A percentile compares a stretch with the other conserved stretches of the same genome.
phyloP scores from a whole-genome alignment of 2,113 vertebrate genomes.

The human (Homo sapiens) region DNA sequence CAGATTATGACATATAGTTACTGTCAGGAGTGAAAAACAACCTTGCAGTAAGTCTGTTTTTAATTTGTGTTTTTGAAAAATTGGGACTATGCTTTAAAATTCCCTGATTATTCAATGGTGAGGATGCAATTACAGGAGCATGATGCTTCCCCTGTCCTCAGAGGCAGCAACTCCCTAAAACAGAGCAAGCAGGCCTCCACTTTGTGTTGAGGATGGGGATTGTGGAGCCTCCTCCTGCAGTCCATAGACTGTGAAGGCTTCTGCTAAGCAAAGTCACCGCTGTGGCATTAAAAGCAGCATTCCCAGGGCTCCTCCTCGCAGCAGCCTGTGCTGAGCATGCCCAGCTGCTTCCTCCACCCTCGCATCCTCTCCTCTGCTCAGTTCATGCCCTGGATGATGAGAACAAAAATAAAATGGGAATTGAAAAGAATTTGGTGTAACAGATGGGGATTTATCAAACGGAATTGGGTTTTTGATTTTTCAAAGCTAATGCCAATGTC shows the following conservation, averaged over 20 bases:
- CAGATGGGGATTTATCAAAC: neutral
- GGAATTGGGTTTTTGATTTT: neutral
- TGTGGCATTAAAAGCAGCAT: neutral
- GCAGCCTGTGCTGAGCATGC: neutral
- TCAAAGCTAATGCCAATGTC: neutral
- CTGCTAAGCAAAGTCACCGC: neutral
- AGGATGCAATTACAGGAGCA: neutral
- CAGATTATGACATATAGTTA: constrained; percentile 25
- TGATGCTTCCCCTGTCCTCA: neutral
- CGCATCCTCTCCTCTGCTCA: neutral
- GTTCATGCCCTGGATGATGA: neutral
- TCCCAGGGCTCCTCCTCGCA: neutral
- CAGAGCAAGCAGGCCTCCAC: neutral
- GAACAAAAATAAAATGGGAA: neutral
- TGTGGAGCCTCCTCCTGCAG: neutral
- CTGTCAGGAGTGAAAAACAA: constrained; percentile 53
- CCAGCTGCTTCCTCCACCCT: neutral
- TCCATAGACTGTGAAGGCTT: neutral
- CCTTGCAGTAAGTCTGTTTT: constrained; percentile 59
- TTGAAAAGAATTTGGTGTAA: neutral
- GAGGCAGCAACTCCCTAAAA: neutral
- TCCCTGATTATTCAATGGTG: constrained; percentile 34
- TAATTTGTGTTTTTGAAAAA: constrained; percentile 67
- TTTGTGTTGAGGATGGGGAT: neutral
- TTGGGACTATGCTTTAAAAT: constrained; percentile 10